Percentiles rank a stretch among this genome's conserved stretches.
Evolutionary conservation across 2,888 invertebrate genomes (phyloP).

Genomic region (Melanargia galathea): DNA sequence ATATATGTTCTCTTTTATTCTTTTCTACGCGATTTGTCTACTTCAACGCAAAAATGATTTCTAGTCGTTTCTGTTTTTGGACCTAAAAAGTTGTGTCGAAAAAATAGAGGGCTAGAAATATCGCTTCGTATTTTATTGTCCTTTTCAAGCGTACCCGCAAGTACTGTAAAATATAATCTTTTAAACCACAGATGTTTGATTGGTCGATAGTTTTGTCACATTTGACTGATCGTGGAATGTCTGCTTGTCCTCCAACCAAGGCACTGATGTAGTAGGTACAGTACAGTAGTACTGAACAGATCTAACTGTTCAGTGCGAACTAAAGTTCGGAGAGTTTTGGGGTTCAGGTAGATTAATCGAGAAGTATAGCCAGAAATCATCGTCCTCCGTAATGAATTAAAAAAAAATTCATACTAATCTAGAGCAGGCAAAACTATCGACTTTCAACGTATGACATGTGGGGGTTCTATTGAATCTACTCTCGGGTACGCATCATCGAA

Average conservation of each 20-base stretch:
- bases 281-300: no score
- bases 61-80: conserved; percentile 27
- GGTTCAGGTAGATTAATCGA: no score
- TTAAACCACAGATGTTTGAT: background rate
- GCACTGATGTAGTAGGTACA: no score
- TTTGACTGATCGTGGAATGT: no score
- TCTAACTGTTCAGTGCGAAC: no score
- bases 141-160: background rate
- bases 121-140: conserved; percentile 22
- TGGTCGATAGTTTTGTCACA: no score
- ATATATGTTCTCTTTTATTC: conserved; percentile 27
- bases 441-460: background rate
- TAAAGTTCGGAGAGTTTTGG: no score
- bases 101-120: conserved; percentile 30
- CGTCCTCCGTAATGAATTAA: no score
- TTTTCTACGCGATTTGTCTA: conserved; percentile 20
- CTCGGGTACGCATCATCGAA: conserved; percentile 3
- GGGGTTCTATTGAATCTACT: background rate
- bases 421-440: background rate
- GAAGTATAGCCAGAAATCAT: no score
- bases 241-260: no score
- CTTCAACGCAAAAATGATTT: conserved; percentile 14
- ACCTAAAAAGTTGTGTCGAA: conserved; percentile 17
- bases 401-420: no score
- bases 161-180: background rate